A percentile compares a stretch with the other conserved stretches of the same genome.
Conservation (phyloP, 1,140 invertebrate species). For the Caligus rogercresseyi region DNA sequence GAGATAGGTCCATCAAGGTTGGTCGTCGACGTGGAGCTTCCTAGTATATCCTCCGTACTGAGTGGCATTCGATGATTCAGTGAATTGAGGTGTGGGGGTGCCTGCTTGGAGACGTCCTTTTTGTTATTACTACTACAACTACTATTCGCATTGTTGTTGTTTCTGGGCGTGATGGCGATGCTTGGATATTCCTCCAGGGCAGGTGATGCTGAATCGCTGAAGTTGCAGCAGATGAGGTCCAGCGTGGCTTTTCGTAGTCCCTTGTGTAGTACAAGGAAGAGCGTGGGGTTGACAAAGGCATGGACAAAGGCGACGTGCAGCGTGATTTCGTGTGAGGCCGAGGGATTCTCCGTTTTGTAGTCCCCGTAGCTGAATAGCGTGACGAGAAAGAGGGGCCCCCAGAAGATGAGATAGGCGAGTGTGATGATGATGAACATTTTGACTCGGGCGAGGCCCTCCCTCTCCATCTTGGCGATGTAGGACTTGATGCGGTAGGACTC, state of each 20-base stretch:
- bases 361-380: constrained; percentile 38
- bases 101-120: neutral
- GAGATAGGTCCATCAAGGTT: constrained; percentile 3
- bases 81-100: neutral
- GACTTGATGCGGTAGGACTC: constrained; percentile 55
- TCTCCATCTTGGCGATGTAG: constrained; percentile 53
- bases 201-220: neutral
- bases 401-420: constrained; percentile 62
- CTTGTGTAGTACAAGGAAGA: constrained; percentile 55
- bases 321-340: constrained; percentile 35
- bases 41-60: neutral
- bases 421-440: constrained; percentile 68
- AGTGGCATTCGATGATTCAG: neutral
- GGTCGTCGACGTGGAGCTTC: neutral
- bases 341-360: constrained; percentile 23
- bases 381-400: constrained; percentile 70
- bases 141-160: neutral
- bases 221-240: constrained; percentile 16
- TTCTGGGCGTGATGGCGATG: neutral
- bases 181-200: constrained; percentile 2
- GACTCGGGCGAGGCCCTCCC: constrained; percentile 35
- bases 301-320: constrained; percentile 71
- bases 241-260: constrained; percentile 21
- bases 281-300: constrained; percentile 60
- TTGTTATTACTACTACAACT: neutral